phyloP scores from a whole-genome alignment of 2,797 vertebrate species.

The Rhynchotus rufescens region DNA sequence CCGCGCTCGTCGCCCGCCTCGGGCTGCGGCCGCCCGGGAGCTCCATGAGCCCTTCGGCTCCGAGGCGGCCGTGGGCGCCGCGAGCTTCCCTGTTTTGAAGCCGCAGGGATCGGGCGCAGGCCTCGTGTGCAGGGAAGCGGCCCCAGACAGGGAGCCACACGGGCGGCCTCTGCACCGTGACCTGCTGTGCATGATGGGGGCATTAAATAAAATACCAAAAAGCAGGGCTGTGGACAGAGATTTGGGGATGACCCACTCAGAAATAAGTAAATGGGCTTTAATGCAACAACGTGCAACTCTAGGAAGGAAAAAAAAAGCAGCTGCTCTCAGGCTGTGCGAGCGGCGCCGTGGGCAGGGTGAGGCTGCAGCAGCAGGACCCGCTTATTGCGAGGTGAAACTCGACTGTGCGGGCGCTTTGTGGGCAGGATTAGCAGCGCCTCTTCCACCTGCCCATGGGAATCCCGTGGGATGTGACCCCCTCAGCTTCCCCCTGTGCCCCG shows the following conservation, averaged over 20 bases:
- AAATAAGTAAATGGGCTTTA: background rate
- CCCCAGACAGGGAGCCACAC: too few species aligned
- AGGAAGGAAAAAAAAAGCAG: background rate
- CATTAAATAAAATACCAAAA: background rate
- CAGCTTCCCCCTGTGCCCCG: accelerated
- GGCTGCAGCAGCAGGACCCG: too few species aligned
- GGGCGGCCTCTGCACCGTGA: too few species aligned
- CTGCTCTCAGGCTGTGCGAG: too few species aligned
- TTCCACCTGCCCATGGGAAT: too few species aligned
- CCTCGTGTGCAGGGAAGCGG: too few species aligned
- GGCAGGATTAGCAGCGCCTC: too few species aligned
- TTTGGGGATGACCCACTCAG: background rate
- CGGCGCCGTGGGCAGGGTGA: too few species aligned
- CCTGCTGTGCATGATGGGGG: background rate
- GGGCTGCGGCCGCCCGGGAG: accelerated
- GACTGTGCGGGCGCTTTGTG: too few species aligned
- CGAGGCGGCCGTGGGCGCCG: accelerated
- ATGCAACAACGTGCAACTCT: background rate
- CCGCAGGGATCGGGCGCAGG: background rate
- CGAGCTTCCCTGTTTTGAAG: background rate
- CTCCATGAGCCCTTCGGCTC: background rate
- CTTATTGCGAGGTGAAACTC: too few species aligned
- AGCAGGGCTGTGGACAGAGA: background rate
- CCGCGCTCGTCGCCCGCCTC: too few species aligned
- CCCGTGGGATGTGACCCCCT: too few species aligned